Evolutionary conservation across 2,113 vertebrate genomes (phyloP), one percentile per base, ranked within the genome.

Genomic region (Camelus dromedarius): DNA sequence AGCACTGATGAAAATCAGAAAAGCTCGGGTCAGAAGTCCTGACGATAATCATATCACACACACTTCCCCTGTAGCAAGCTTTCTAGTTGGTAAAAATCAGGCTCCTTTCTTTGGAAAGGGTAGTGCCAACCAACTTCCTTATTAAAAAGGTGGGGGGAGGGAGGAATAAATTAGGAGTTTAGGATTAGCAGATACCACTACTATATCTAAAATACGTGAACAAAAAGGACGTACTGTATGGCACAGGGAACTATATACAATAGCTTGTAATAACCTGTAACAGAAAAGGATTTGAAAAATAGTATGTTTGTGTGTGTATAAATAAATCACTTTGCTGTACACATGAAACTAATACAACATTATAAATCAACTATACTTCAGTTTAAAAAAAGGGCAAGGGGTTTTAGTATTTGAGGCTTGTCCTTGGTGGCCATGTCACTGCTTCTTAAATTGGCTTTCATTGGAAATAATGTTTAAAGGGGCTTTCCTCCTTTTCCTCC

Each of bases 401-500:
- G 38, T 89, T 91, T 90, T 52, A 73, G 24, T 50, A 22, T 88
- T 67, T 54, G 26, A 79, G 32, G 6, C 2, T n/a, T 83, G n/a
- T 26, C 35, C 1, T 84, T 84, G 70, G 50, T 66, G 48, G 7
- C 15, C 16, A 73, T 64, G 62, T 73, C 56, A 10, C 75, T 35
- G 64, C 35, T 91, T n/a, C 52, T 54, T 67, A 77, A 77, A 52
- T 50, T 82, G 70, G 26, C 77, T 87, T 82, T 89, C 35, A 54
- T 72, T 52, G 91, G 88, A 72, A 96, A 81, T 48, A 6, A 93
- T 76, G 26, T 66, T 60, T 56, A 62, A 83, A 83, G 69, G 38
- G 42, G 16, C 35, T 46, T 72, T 79, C 30, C 26, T 60, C 8
- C 6, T 82, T 26, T 93, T 46, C n/a, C 30, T 60, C 12, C 10